Percentiles rank a stretch among this genome's conserved stretches.
Evolutionary conservation across 1,140 invertebrate species (phyloP).

Genomic region (Halesus radiatus): DNA sequence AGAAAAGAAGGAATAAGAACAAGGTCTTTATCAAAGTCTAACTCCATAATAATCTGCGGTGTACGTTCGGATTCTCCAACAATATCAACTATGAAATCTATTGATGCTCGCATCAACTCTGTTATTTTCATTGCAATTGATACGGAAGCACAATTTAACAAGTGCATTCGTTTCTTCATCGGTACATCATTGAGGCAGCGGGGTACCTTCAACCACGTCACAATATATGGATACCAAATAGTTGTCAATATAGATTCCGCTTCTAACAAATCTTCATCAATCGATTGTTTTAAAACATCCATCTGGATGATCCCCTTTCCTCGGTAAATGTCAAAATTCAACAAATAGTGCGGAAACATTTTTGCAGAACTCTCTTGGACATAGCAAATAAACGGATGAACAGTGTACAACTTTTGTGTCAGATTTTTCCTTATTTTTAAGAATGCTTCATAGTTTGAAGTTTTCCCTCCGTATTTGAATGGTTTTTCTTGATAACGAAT

Average conservation of each 20-base stretch:
- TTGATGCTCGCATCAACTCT: constrained; percentile 68
- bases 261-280: constrained; percentile 66
- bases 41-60: constrained; percentile 63
- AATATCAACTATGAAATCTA: constrained; percentile 63
- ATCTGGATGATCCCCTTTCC: constrained; percentile 64
- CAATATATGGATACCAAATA: constrained; percentile 66
- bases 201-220: constrained; percentile 66
- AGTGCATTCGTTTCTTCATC: constrained; percentile 61
- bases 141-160: constrained; percentile 65
- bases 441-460: constrained; percentile 72
- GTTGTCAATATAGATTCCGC: constrained; percentile 66
- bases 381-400: constrained; percentile 75
- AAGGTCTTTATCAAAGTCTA: constrained; percentile 69
- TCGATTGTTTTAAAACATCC: constrained; percentile 64
- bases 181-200: constrained; percentile 63
- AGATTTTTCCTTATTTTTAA: constrained; percentile 71
- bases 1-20: constrained; percentile 66
- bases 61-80: constrained; percentile 62
- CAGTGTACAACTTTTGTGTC: constrained; percentile 69
- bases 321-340: constrained; percentile 71
- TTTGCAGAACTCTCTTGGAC: constrained; percentile 71
- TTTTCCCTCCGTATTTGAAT: constrained; percentile 73
- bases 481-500: constrained; percentile 65
- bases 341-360: constrained; percentile 70
- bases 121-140: constrained; percentile 69